phyloP scores from a whole-genome alignment of 2,888 invertebrate genomes.

The Microctonus hyperodae region DNA sequence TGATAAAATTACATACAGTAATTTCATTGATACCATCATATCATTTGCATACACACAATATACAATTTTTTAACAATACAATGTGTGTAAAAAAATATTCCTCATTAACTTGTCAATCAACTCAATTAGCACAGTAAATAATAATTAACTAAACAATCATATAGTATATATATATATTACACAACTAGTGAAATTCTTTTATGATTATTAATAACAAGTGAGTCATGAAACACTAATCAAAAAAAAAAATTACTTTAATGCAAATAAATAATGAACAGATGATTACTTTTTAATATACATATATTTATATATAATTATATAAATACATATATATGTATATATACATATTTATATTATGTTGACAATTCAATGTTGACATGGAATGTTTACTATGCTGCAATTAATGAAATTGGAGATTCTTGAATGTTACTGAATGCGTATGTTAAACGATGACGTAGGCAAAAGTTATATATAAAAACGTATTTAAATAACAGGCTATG shows the following conservation, averaged over 20 bases:
- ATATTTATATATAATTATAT: no score
- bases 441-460: conserved; percentile 37
- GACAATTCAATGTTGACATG: conserved; percentile 7
- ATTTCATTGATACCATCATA: no score
- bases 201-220: neutral
- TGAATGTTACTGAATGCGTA: conserved; percentile 19
- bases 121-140: no score
- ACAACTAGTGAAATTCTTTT: no score
- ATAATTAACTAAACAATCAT: no score
- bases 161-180: no score
- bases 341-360: neutral
- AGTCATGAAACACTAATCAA: neutral
- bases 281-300: no score
- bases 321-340: neutral
- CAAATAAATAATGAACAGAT: neutral
- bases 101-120: no score
- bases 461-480: conserved; percentile 31
- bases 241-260: neutral
- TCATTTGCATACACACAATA: no score
- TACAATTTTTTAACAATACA: no score
- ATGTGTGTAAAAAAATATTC: no score
- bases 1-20: no score
- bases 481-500: conserved; percentile 45
- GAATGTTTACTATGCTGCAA: conserved; percentile 8
- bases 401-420: conserved; percentile 27